A percentile compares a stretch with the other conserved stretches of the same genome.
phyloP scores from a whole-genome alignment of 1,140 invertebrate species.

The Physella acuta region DNA sequence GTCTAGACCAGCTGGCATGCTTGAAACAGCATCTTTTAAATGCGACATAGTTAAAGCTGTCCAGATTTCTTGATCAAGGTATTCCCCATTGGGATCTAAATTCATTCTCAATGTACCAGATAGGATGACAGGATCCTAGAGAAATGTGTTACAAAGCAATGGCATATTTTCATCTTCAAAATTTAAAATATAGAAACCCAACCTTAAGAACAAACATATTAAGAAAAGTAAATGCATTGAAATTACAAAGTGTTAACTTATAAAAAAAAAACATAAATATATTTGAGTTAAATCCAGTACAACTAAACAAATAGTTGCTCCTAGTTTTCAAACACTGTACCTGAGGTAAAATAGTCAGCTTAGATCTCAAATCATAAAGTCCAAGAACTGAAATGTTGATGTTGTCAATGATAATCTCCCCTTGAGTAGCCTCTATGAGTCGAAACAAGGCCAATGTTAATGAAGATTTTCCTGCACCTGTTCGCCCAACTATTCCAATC shows the following conservation, averaged over 20 bases:
- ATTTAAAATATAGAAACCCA: neutral
- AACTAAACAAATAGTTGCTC: neutral
- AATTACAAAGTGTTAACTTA: neutral
- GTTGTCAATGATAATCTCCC: constrained; percentile 38
- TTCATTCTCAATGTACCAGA: constrained; percentile 71
- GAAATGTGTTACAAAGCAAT: too few species aligned
- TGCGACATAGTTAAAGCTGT: constrained; percentile 73
- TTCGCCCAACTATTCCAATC: constrained; percentile 52
- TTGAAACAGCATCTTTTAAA: constrained; percentile 52
- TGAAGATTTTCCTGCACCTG: constrained; percentile 62
- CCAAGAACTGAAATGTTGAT: constrained; percentile 37
- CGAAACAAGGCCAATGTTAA: constrained; percentile 62
- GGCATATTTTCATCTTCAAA: too few species aligned
- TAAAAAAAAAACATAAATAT: neutral
- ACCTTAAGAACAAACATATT: neutral
- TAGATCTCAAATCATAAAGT: constrained; percentile 43
- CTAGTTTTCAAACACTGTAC: constrained; percentile 33
- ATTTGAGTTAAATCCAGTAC: neutral
- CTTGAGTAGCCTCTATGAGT: constrained; percentile 58
- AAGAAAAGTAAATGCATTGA: neutral
- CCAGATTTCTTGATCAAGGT: constrained; percentile 71
- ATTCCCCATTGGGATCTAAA: constrained; percentile 79
- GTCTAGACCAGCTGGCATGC: constrained; percentile 49
- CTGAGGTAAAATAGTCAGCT: constrained; percentile 52
- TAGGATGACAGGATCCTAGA: constrained; percentile 62